Conservation (phyloP, 1,140 invertebrate species). For the Thaumetopoea pityocampa region DNA sequence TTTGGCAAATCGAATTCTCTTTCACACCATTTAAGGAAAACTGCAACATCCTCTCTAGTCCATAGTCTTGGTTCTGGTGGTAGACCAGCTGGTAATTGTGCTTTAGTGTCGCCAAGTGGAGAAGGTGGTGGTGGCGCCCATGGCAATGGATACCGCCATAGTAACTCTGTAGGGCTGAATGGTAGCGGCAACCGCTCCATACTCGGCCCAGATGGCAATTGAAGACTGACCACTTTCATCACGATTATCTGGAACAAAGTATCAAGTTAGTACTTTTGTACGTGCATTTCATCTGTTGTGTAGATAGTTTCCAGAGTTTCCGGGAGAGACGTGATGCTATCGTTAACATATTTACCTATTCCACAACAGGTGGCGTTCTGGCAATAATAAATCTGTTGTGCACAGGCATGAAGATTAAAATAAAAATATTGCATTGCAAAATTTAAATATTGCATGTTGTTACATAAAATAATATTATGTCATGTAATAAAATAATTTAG, state of each 20-base stretch:
- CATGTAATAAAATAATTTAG: slow-evolving; percentile 1
- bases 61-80: slow-evolving; percentile 92
- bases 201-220: slow-evolving; percentile 69
- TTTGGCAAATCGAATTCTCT: slow-evolving; percentile 94
- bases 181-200: slow-evolving; percentile 74
- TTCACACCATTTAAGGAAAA: slow-evolving; percentile 94
- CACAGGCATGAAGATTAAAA: too few species aligned
- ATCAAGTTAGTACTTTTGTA: not conserved
- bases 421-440: not conserved
- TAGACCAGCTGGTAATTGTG: slow-evolving; percentile 86
- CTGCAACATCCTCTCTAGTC: slow-evolving; percentile 92
- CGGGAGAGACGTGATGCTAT: too few species aligned
- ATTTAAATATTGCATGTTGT: not conserved
- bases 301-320: too few species aligned
- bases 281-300: too few species aligned
- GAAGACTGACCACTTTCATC: slow-evolving; percentile 72
- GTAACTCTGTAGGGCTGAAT: slow-evolving; percentile 80
- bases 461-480: slow-evolving; percentile 2
- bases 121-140: slow-evolving; percentile 81
- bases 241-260: slow-evolving; percentile 50
- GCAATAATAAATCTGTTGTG: too few species aligned
- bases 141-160: slow-evolving; percentile 89
- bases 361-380: slow-evolving; percentile 31
- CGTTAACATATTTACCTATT: slow-evolving; percentile 17
- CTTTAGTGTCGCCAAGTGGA: slow-evolving; percentile 89